phyloP scores from a whole-genome alignment of 2,888 invertebrate species.

The Steinernema scapterisci region DNA sequence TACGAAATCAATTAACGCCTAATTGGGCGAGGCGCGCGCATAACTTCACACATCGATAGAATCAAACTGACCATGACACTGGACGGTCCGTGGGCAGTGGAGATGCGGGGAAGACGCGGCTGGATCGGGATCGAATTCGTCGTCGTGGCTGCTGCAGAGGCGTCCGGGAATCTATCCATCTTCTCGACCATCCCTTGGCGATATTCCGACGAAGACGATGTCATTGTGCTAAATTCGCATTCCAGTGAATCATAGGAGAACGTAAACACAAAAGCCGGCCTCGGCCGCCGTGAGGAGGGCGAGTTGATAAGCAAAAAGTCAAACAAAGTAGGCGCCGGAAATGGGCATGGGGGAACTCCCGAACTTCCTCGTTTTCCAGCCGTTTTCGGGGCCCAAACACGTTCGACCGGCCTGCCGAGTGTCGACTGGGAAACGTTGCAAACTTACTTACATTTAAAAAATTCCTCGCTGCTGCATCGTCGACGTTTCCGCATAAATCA shows the following conservation, averaged over 20 bases:
- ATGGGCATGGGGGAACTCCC: not conserved
- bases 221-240: slow-evolving; percentile 17
- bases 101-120: slow-evolving; percentile 27
- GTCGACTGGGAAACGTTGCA: slow-evolving; percentile 23
- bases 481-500: slow-evolving; percentile 31
- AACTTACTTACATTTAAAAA: slow-evolving; percentile 22
- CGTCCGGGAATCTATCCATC: not conserved
- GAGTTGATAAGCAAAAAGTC: slow-evolving; percentile 15
- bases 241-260: too few relatives aligned
- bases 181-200: not conserved
- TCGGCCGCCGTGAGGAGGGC: not conserved
- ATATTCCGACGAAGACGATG: slow-evolving; percentile 5
- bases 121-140: not conserved
- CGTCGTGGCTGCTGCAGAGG: too few relatives aligned
- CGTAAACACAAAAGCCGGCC: too few relatives aligned
- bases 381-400: too few relatives aligned
- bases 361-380: too few relatives aligned
- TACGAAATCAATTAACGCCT: not conserved
- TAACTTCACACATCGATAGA: not conserved
- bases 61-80: slow-evolving; percentile 7
- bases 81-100: not conserved
- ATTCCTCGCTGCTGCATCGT: slow-evolving; percentile 14
- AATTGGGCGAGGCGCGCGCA: not conserved
- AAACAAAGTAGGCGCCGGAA: not conserved
- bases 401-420: not conserved